Percentiles rank a stretch among this genome's conserved stretches.
phyloP scores from a whole-genome alignment of 1,140 invertebrate genomes.

The Drosophila erecta region DNA sequence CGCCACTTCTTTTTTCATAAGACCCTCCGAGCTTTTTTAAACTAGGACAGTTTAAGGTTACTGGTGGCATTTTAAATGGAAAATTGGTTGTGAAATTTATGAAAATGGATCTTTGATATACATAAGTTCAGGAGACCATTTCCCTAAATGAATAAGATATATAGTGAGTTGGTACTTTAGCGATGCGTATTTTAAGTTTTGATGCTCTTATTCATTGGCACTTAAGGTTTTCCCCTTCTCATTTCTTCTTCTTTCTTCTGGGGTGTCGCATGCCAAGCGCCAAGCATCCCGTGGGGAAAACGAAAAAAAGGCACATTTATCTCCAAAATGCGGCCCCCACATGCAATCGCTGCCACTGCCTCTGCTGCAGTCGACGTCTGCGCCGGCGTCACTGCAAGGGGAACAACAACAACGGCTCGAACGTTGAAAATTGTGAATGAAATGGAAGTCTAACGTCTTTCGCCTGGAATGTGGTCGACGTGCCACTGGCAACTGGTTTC shows the following conservation, averaged over 20 bases:
- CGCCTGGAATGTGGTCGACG: constrained; percentile 73
- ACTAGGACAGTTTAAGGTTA: too few relatives aligned
- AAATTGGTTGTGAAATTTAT: too few relatives aligned
- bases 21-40: too few relatives aligned
- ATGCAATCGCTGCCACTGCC: constrained; percentile 33
- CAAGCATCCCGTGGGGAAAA: constrained; percentile 42
- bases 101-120: too few relatives aligned
- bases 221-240: constrained; percentile 4
- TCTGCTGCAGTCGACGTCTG: constrained; percentile 8
- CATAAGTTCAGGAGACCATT: too few relatives aligned
- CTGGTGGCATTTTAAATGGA: too few relatives aligned
- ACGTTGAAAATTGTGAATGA: constrained; percentile 76
- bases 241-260: neutral
- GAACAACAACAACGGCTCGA: constrained; percentile 6
- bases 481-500: constrained; percentile 74
- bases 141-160: too few relatives aligned
- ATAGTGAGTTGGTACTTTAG: too few relatives aligned
- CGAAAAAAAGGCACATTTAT: constrained; percentile 15
- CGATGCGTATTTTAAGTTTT: neutral
- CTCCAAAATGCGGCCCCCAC: constrained; percentile 56
- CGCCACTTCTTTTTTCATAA: neutral
- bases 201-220: neutral
- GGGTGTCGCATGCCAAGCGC: constrained; percentile 69
- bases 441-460: constrained; percentile 76
- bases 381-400: neutral